A percentile compares a stretch with the other conserved stretches of the same genome.
Evolutionary conservation across 2,888 invertebrate species (phyloP).

Genomic region (Lycaena phlaeas): DNA sequence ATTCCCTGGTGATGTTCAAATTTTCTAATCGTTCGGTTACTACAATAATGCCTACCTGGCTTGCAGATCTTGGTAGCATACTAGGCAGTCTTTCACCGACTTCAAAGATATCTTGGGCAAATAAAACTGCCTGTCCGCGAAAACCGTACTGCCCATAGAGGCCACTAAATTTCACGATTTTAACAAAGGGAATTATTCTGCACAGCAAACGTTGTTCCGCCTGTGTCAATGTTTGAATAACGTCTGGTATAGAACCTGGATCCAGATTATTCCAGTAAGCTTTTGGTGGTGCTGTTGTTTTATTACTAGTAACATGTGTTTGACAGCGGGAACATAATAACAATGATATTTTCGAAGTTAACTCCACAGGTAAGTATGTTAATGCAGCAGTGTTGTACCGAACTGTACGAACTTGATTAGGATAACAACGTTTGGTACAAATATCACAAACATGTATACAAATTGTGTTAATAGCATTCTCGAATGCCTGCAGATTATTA

Average conservation of each 20-base stretch:
- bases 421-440: conserved; percentile 18
- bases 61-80: conserved; percentile 15
- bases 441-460: conserved; percentile 18
- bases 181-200: conserved; percentile 22
- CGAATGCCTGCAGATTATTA: background rate
- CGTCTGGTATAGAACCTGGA: conserved; percentile 21
- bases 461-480: conserved; percentile 13
- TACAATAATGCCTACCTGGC: conserved; percentile 12
- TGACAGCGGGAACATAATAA: conserved; percentile 18
- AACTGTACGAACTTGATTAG: conserved; percentile 14
- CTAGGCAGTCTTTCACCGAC: conserved; percentile 13
- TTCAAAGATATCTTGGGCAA: conserved; percentile 10
- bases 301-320: conserved; percentile 19
- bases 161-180: conserved; percentile 18
- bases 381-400: conserved; percentile 13
- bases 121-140: conserved; percentile 20
- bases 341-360: conserved; percentile 15
- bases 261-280: conserved; percentile 24
- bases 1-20: conserved; percentile 11
- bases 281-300: conserved; percentile 20
- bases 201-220: conserved; percentile 20
- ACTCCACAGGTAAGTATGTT: conserved; percentile 17
- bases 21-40: conserved; percentile 16
- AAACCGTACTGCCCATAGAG: conserved; percentile 21
- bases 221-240: conserved; percentile 18